Conservation (phyloP, 64 coral and sea anemone species). For the Porites lutea region DNA sequence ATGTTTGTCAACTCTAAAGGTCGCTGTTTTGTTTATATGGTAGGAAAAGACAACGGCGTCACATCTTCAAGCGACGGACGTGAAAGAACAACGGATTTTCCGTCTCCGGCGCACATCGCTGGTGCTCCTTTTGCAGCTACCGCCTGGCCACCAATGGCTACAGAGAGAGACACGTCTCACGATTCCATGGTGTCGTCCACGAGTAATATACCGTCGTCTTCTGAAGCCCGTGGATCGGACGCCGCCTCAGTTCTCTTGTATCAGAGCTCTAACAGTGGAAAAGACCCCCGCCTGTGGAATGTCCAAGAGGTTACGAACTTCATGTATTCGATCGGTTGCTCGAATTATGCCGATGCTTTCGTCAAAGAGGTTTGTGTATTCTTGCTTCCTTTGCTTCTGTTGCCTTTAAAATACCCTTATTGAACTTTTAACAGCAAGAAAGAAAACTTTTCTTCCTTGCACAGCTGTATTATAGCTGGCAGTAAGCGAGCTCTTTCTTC, state of each 20-base stretch:
- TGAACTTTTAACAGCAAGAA: no score
- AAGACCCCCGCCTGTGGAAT: constrained; percentile 93
- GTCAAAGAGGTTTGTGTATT: constrained; percentile 82
- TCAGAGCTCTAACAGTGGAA: constrained; percentile 87
- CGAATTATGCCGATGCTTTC: constrained; percentile 94
- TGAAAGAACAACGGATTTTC: background rate
- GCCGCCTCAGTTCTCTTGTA: constrained; percentile 92
- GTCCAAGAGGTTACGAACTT: constrained; percentile 92
- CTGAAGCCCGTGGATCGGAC: constrained; percentile 84
- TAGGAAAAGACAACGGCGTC: constrained; percentile 93
- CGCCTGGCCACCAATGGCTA: constrained; percentile 22
- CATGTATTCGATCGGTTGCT: constrained; percentile 93
- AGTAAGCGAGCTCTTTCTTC: no score
- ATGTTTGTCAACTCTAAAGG: no score
- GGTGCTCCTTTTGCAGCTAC: background rate
- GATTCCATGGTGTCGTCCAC: constrained; percentile 95
- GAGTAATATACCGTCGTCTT: constrained; percentile 82
- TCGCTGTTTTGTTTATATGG: background rate
- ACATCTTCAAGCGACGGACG: constrained; percentile 92
- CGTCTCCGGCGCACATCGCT: background rate
- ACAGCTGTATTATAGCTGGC: no score
- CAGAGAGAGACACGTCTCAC: constrained; percentile 76
- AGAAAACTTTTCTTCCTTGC: no score
- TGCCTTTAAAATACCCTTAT: no score
- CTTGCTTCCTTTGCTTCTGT: background rate